A percentile compares a stretch with the other conserved stretches of the same genome.
Conservation (phyloP, 2,113 vertebrate species). For the Heterocephalus glaber region DNA sequence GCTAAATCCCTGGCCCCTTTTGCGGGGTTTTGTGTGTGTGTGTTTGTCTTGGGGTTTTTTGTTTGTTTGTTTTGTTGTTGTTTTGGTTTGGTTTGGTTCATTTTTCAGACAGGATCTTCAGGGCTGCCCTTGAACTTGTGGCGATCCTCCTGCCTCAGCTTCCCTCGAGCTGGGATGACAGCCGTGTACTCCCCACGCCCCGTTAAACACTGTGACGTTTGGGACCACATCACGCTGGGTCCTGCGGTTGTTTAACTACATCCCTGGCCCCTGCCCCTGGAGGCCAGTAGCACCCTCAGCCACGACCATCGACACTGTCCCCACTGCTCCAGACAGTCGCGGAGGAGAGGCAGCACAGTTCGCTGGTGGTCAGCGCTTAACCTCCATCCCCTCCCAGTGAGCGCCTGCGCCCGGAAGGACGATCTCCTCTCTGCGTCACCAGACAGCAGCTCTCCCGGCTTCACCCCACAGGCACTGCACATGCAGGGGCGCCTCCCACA, state of each 20-base stretch:
- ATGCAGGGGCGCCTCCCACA: too few relatives aligned
- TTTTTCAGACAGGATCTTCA: neutral
- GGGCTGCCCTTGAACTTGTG: neutral
- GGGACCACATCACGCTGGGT: accelerated
- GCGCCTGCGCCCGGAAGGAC: too few relatives aligned
- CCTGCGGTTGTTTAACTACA: accelerated
- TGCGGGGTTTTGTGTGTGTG: too few relatives aligned
- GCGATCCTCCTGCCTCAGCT: neutral
- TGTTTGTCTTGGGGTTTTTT: neutral
- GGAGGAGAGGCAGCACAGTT: too few relatives aligned
- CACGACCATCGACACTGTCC: neutral
- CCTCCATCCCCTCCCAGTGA: too few relatives aligned
- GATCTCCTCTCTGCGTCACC: too few relatives aligned
- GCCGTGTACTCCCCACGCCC: too few relatives aligned
- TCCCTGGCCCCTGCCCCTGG: accelerated
- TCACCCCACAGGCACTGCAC: too few relatives aligned
- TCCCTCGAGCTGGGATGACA: neutral
- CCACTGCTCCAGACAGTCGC: too few relatives aligned
- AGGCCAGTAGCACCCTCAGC: neutral
- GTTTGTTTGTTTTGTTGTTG: neutral
- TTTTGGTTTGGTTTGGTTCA: neutral
- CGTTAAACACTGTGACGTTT: neutral
- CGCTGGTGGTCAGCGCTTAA: too few relatives aligned
- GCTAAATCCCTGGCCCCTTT: too few relatives aligned
- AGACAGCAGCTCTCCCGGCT: too few relatives aligned